Evolutionary conservation across 2,888 invertebrate genomes (phyloP).

Genomic region (Eupithecia tripunctaria): DNA sequence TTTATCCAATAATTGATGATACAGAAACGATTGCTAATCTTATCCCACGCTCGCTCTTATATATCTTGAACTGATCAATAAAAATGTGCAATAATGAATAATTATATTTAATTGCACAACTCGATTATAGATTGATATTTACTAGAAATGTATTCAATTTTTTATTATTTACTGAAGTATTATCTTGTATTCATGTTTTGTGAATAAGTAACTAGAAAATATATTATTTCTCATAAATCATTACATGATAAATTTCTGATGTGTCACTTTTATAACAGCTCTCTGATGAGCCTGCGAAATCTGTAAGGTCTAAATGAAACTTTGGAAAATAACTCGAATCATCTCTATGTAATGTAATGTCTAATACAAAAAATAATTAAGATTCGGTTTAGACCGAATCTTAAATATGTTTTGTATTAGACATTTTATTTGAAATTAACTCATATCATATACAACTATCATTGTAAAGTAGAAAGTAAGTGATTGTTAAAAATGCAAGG

Average conservation of each 20-base stretch:
- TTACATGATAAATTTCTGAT: not conserved
- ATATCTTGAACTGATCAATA: not conserved
- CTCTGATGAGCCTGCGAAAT: not conserved
- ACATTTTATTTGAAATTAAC: not conserved
- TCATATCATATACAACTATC: not conserved
- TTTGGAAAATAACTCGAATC: not conserved
- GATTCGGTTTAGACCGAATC: no score
- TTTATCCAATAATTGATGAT: not conserved
- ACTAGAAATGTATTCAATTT: not conserved
- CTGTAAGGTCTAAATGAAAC: not conserved
- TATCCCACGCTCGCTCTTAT: not conserved
- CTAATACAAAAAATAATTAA: no score
- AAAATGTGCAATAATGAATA: slow-evolving; percentile 2
- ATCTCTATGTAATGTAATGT: not conserved
- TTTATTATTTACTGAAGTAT: not conserved
- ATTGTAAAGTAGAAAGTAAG: slow-evolving; percentile 20
- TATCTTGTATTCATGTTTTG: not conserved
- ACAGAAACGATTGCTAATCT: not conserved
- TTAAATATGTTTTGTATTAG: slow-evolving; percentile 21
- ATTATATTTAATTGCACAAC: not conserved
- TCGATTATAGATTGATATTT: not conserved
- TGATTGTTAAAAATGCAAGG: slow-evolving; percentile 49
- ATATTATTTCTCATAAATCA: not conserved
- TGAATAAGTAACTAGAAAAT: not conserved
- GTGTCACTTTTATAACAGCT: not conserved